Conservation (phyloP, 1,140 invertebrate species). For the Drosophila parabipectinata region DNA sequence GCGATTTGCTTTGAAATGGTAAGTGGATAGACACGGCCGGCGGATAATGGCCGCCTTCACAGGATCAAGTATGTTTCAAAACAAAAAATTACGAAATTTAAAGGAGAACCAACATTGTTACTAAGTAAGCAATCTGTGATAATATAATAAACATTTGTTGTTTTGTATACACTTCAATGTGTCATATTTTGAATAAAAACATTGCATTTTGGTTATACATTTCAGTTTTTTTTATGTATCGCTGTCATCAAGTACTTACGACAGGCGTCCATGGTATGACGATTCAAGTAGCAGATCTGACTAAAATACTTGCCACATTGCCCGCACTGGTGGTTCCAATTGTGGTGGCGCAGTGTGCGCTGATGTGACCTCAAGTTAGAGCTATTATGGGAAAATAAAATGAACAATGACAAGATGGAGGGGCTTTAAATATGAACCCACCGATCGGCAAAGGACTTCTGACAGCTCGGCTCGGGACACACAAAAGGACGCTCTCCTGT, state of each 20-base stretch:
- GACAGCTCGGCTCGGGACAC: slow-evolving; percentile 87
- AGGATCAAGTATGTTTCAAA: neutral
- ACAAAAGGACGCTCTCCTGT: slow-evolving; percentile 89
- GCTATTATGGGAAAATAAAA: slow-evolving; percentile 73
- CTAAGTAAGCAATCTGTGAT: neutral
- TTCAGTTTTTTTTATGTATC: slow-evolving; percentile 33
- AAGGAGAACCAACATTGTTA: no score
- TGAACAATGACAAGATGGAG: slow-evolving; percentile 9
- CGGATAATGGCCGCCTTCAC: no score
- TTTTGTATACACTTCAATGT: neutral
- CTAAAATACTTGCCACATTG: slow-evolving; percentile 90
- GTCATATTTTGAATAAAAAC: neutral
- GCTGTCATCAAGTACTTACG: slow-evolving; percentile 85
- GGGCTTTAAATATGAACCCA: slow-evolving; percentile 58
- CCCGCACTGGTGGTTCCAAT: slow-evolving; percentile 88
- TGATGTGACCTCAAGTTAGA: slow-evolving; percentile 90
- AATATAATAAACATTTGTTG: neutral
- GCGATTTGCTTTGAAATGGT: slow-evolving; percentile 53
- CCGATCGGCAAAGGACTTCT: slow-evolving; percentile 91
- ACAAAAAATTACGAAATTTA: neutral
- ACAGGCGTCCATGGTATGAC: slow-evolving; percentile 89
- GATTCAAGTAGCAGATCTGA: slow-evolving; percentile 89
- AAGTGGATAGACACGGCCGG: slow-evolving; percentile 23
- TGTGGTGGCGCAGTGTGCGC: slow-evolving; percentile 88
- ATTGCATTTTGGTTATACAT: neutral